These are phyloP conservation scores for Eupithecia dodoneata DNA, from an alignment of 2,888 invertebrate genomes.

Conservation along the genomic window DNA sequence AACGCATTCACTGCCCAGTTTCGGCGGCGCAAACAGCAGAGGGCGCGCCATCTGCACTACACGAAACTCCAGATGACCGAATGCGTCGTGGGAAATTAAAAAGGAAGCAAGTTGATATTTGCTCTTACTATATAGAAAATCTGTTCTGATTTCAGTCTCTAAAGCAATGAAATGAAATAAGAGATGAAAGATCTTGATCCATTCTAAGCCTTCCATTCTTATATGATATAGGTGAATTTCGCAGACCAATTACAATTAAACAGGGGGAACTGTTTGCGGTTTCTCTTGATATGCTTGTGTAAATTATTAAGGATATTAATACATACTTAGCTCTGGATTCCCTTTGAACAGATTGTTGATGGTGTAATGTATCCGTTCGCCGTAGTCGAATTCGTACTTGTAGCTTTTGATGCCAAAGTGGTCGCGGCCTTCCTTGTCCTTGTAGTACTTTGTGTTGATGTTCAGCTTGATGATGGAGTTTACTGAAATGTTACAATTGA, in stretches of 20 bases:
- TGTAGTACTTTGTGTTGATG: slow-evolving; percentile 78
- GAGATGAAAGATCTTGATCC: not conserved
- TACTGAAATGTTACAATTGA: slow-evolving; percentile 59
- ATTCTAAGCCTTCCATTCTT: not conserved
- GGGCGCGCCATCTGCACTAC: too few relatives aligned
- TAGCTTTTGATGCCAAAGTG: slow-evolving; percentile 79
- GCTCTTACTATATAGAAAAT: not conserved
- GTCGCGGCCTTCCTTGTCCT: slow-evolving; percentile 73
- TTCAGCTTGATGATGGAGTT: slow-evolving; percentile 78
- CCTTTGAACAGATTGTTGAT: slow-evolving; percentile 79
- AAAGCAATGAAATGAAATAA: not conserved
- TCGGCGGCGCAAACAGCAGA: too few relatives aligned
- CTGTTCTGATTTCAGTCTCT: not conserved
- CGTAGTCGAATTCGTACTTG: slow-evolving; percentile 75
- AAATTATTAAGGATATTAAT: not conserved
- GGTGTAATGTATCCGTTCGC: slow-evolving; percentile 75
- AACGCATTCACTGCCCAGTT: too few relatives aligned
- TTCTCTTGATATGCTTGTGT: not conserved
- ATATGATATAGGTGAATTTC: not conserved
- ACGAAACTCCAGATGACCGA: too few relatives aligned
- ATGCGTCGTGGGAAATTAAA: too few relatives aligned
- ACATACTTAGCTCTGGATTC: slow-evolving; percentile 78
- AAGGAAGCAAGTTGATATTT: too few relatives aligned
- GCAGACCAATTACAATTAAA: not conserved
- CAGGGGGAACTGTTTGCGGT: not conserved